phyloP scores from a whole-genome alignment of 2,113 vertebrate genomes.

The Xyliphius kryptos region DNA sequence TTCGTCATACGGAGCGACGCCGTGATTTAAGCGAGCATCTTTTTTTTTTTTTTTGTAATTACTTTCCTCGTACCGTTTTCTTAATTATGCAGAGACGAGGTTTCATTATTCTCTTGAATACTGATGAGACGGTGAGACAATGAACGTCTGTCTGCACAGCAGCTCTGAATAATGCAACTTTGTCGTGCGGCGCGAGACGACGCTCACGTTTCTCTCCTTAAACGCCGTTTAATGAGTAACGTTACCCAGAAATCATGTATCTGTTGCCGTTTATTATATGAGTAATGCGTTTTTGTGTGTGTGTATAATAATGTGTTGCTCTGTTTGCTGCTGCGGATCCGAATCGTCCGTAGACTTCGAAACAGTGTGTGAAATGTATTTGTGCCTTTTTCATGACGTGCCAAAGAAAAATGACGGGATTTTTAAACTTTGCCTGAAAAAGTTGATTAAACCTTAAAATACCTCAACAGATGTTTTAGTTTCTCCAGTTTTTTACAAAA shows the following conservation, averaged over 20 bases:
- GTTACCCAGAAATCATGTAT: too few relatives aligned
- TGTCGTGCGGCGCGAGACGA: neutral
- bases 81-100: slow-evolving; percentile 45
- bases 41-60: slow-evolving; percentile 43
- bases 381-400: neutral
- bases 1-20: slow-evolving; percentile 30
- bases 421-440: slow-evolving; percentile 10
- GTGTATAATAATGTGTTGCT: too few relatives aligned
- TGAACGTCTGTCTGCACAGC: slow-evolving; percentile 31
- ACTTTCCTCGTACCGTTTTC: slow-evolving; percentile 33
- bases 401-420: slow-evolving; percentile 26
- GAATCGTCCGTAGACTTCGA: too few relatives aligned
- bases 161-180: slow-evolving; percentile 21
- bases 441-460: slow-evolving; percentile 41
- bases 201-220: neutral
- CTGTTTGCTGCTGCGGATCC: too few relatives aligned
- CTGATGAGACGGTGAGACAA: slow-evolving; percentile 40
- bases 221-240: too few relatives aligned
- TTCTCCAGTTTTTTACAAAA: slow-evolving; percentile 3
- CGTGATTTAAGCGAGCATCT: slow-evolving; percentile 15
- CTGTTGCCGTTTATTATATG: too few relatives aligned
- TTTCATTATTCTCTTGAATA: slow-evolving; percentile 46
- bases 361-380: neutral
- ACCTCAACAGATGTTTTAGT: slow-evolving; percentile 37
- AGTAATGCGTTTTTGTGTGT: too few relatives aligned